Conservation (phyloP, 1,140 invertebrate species). For the Drosophila watanabei region DNA sequence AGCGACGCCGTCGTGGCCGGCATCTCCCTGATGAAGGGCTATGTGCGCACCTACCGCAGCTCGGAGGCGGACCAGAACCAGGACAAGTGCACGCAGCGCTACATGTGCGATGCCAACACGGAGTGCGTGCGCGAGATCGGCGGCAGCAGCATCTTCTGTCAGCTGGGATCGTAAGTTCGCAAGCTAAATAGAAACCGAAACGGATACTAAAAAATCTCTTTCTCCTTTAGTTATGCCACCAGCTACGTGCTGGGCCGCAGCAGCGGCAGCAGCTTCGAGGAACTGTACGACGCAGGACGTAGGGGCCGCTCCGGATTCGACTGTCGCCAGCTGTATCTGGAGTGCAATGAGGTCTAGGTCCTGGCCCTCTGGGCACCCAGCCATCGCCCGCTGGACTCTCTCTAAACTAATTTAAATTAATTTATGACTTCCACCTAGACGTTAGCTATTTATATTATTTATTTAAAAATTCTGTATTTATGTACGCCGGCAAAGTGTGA, state of each 20-base stretch:
- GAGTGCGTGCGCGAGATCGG: conserved; percentile 94
- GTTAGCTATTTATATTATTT: conserved; percentile 80
- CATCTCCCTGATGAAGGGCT: conserved; percentile 95
- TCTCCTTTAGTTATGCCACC: conserved; percentile 90
- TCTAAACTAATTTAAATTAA: conserved; percentile 80
- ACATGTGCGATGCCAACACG: conserved; percentile 94
- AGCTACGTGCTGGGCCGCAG: conserved; percentile 93
- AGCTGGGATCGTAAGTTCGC: conserved; percentile 95
- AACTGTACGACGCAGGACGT: conserved; percentile 93
- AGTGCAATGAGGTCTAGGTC: conserved; percentile 94
- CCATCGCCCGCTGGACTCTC: conserved; percentile 57
- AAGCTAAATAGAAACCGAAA: background rate
- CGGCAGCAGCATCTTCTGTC: conserved; percentile 94
- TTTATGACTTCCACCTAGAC: conserved; percentile 73
- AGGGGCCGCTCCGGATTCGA: conserved; percentile 93
- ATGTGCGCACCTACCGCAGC: conserved; percentile 93
- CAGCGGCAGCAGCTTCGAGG: conserved; percentile 91
- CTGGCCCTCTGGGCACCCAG: conserved; percentile 11
- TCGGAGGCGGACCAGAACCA: conserved; percentile 86
- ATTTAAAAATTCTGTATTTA: conserved; percentile 74
- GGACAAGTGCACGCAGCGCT: conserved; percentile 92
- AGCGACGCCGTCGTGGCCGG: conserved; percentile 94
- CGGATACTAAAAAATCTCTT: background rate
- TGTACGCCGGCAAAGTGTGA: conserved; percentile 20
- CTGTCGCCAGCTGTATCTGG: conserved; percentile 92